A percentile compares a stretch with the other conserved stretches of the same genome.
phyloP scores from a whole-genome alignment of 1,140 invertebrate species.

The Ceratitis capitata region DNA sequence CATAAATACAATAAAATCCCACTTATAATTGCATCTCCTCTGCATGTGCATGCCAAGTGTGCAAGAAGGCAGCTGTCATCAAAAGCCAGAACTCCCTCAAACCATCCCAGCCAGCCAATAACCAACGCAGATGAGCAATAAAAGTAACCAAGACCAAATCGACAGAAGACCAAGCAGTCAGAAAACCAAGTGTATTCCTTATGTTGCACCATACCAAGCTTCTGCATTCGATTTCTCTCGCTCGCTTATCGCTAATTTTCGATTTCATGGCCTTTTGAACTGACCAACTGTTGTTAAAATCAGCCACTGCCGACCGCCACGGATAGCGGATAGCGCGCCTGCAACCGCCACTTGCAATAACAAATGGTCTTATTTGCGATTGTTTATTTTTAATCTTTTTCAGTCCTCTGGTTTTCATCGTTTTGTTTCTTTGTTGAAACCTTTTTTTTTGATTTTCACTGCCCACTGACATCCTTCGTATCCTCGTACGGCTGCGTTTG shows the following conservation, averaged over 20 bases:
- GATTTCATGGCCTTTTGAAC: constrained; percentile 8
- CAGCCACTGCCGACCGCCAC: background rate
- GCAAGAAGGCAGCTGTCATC: background rate
- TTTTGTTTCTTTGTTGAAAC: background rate
- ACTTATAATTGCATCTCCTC: background rate
- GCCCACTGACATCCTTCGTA: constrained; percentile 7
- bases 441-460: background rate
- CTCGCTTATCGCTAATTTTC: constrained; percentile 29
- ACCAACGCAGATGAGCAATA: background rate
- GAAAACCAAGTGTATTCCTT: background rate
- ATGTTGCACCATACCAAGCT: background rate
- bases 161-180: background rate
- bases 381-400: constrained; percentile 3
- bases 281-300: constrained; percentile 21
- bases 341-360: background rate
- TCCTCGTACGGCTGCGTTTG: background rate
- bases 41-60: background rate
- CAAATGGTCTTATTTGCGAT: background rate
- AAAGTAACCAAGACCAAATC: no score
- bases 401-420: background rate
- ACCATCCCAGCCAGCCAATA: background rate
- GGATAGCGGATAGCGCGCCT: background rate
- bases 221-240: constrained; percentile 2
- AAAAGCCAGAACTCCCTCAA: constrained; percentile 2
- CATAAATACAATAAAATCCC: background rate